These are phyloP conservation scores for Ambastaia sidthimunki DNA, from an alignment of 2,797 vertebrate genomes.

Conservation along the genomic window DNA sequence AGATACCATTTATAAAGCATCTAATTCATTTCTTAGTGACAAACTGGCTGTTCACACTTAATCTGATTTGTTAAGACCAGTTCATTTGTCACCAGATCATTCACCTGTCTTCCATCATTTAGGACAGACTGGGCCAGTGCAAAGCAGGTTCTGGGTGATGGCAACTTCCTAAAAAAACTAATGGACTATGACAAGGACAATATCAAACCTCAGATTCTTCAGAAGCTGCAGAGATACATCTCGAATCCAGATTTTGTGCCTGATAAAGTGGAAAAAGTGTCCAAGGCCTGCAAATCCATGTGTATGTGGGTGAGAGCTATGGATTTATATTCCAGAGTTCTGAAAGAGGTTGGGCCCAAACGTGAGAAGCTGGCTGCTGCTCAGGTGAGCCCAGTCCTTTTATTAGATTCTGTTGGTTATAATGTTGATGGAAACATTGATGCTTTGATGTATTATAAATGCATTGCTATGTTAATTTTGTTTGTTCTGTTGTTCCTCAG, in stretches of 20 bases:
- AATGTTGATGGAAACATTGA: background rate
- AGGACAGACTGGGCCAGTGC: slow-evolving; percentile 84
- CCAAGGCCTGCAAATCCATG: slow-evolving; percentile 86
- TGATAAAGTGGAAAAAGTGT: slow-evolving; percentile 87
- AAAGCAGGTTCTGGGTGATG: slow-evolving; percentile 84
- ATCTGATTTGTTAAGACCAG: background rate
- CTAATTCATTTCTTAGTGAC: background rate
- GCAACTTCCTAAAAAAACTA: slow-evolving; percentile 82
- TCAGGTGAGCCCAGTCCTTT: slow-evolving; percentile 70
- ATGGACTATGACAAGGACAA: slow-evolving; percentile 86
- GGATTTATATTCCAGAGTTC: slow-evolving; percentile 82
- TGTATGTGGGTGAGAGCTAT: slow-evolving; percentile 89
- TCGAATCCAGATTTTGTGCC: slow-evolving; percentile 85
- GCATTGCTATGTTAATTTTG: background rate
- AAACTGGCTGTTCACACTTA: background rate
- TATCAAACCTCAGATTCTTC: slow-evolving; percentile 80
- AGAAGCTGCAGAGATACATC: slow-evolving; percentile 83
- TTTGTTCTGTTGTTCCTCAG: slow-evolving; percentile 64
- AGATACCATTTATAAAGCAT: too few species aligned
- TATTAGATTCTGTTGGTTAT: background rate
- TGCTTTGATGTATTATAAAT: background rate
- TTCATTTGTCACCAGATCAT: background rate
- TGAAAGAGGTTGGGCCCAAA: slow-evolving; percentile 85
- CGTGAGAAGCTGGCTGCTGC: slow-evolving; percentile 80
- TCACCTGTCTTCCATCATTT: slow-evolving; percentile 16